Evolutionary conservation across 1,140 invertebrate species (phyloP), one percentile per base, ranked within the genome.

Genomic region (Drosophila kanapiae): DNA sequence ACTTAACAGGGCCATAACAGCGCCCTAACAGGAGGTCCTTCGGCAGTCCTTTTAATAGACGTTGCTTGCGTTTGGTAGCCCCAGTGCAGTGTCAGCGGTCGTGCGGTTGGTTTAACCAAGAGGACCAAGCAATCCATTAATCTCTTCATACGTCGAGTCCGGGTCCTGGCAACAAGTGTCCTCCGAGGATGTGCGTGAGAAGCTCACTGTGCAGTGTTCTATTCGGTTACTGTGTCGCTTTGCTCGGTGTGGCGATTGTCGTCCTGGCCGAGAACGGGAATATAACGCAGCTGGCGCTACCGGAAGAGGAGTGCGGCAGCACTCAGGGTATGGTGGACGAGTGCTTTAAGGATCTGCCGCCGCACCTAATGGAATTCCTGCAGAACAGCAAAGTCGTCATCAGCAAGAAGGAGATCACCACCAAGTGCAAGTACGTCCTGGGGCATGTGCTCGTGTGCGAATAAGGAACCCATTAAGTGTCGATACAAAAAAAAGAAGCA

Each of bases 261-360:
- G 67, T 40, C 2, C 23, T 37, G 33, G 51, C 53, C 23, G 53
- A 60, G 33, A 72, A 76, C 64, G 70, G 65, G 13, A 64, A 51
- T 29, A 63, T 33, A 6, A 53, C 54, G 9, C 59, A 63, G 16
- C n/a, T 51, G 35, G 38, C 68, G 47, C 37, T 51, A 23, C 57
- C 43, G 42, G 59, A 45, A 3, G 65, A 85, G 23, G 58, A 75
- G 7, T 92, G 91, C 49, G 91, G 91, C 35, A 82, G 77, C 53
- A 91, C 86, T 13, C 74, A 91, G 56, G 82, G 79, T 14, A 91
- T 92, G 90, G 83, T 92, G 6, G 90, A 92, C 31, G 80, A 92
- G 56, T 92, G 91, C 75, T 92, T 92, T 35, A 91, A 92, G 68
- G 87, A 92, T 75, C 71, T 92, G 29, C 91, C 91, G 13, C 79